phyloP scores from a whole-genome alignment of 2,888 invertebrate species.

The Cheilosia pagana region DNA sequence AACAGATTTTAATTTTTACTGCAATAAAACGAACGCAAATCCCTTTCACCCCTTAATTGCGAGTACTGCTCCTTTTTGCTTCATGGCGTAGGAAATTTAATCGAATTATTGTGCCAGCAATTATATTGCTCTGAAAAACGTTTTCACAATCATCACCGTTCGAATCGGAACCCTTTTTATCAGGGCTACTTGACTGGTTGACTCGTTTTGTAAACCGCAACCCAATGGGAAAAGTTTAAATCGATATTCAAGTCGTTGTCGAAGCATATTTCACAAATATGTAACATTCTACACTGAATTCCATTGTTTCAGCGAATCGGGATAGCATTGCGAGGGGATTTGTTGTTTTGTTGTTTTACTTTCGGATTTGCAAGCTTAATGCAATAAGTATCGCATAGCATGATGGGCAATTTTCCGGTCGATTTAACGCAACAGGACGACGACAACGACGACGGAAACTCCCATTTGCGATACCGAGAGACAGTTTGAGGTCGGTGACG shows the following conservation, averaged over 20 bases:
- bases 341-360: conserved; percentile 18
- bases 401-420: conserved; percentile 53
- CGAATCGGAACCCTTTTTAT: neutral
- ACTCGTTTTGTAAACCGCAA: conserved; percentile 12
- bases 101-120: conserved; percentile 53
- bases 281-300: neutral
- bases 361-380: conserved; percentile 40
- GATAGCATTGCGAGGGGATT: conserved; percentile 8
- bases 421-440: conserved; percentile 51
- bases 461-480: neutral
- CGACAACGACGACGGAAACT: neutral
- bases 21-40: conserved; percentile 6
- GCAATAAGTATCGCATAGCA: conserved; percentile 48
- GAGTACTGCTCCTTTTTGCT: conserved; percentile 19
- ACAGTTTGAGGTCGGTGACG: conserved; percentile 1
- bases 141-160: conserved; percentile 19
- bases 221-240: conserved; percentile 23
- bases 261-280: conserved; percentile 19
- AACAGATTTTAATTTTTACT: conserved; percentile 34
- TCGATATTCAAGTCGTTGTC: conserved; percentile 40
- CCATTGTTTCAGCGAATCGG: conserved; percentile 4
- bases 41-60: conserved; percentile 1
- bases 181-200: neutral
- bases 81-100: conserved; percentile 46
- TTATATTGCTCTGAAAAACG: conserved; percentile 44